Base-by-base conservation (phyloP, 2,113 vertebrate genomes). In the Chlamydotis undulata region DNA sequence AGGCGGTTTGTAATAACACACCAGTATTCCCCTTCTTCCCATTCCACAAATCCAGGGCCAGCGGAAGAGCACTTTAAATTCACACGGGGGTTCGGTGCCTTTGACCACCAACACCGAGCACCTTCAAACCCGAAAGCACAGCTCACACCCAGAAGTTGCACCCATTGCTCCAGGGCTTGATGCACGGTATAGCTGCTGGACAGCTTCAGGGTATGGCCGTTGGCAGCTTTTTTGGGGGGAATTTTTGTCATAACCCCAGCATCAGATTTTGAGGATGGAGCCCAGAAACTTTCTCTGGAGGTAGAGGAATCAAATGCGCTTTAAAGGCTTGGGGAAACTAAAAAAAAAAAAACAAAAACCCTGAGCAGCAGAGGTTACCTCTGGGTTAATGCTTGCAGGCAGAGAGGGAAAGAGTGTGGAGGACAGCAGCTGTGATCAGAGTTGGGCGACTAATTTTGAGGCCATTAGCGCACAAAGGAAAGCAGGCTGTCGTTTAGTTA, bases 341-440 rank as follows among this genome's bases (percentile, higher is more conserved):
- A 43, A 26, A 19, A 12, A 43, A 49, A 33, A 52, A 19, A 24
- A 23, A 49, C 22, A 7, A 50, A 49, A 49, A 49, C 47, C 3
- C 47, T 4, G 47, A 49, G 63, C 9, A 94, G 50, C 63, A 53
- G 75, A 64, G 49, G n/a, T 53, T 56, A 50, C 37, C 59, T 67
- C 76, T 23, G 21, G 45, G 53, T 59, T 59, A 52, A 63, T 0
- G 1, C 39, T 57, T 9, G 29, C 0, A 0, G 73, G 35, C 1
- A 0, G 43, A 23, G 49, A 89, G 35, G 45, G 49, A 37, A 22
- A 39, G 61, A 56, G 24, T 12, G 6, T 33, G 52, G 90, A 61
- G 53, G 31, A n/a, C 4, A 33, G n/a, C 26, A 15, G 82, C 67
- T 71, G 13, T 3, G 49, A 53, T 13, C 53, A 69, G 59, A 88